A percentile compares a stretch with the other conserved stretches of the same genome.
Conservation (phyloP, 2,113 vertebrate species). For the Arothron firmamentum region DNA sequence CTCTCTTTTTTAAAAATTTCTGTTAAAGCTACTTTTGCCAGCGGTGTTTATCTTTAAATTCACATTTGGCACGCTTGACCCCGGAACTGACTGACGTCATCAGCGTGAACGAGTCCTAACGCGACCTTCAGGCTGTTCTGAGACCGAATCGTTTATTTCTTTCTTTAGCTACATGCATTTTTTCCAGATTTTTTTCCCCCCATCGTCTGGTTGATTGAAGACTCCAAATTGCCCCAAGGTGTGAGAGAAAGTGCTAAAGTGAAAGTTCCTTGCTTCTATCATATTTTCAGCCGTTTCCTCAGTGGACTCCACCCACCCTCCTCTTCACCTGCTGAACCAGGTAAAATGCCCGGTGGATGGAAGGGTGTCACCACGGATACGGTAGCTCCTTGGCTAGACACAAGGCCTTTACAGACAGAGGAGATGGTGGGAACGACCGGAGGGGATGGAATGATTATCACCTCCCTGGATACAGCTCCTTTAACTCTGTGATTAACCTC, state of each 20-base stretch:
- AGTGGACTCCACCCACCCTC: background rate
- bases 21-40: too few species aligned
- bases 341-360: slow-evolving; percentile 27
- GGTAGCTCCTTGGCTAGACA: slow-evolving; percentile 3
- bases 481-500: slow-evolving; percentile 56
- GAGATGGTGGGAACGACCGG: slow-evolving; percentile 25
- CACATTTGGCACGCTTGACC: too few species aligned
- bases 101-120: too few species aligned
- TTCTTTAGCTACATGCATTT: slow-evolving; percentile 1
- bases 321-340: slow-evolving; percentile 23
- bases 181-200: background rate
- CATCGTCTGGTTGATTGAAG: too few species aligned
- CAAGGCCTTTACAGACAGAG: slow-evolving; percentile 16
- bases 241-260: too few species aligned
- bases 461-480: slow-evolving; percentile 35
- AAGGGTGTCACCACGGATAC: slow-evolving; percentile 20
- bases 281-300: too few species aligned
- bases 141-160: background rate
- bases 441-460: slow-evolving; percentile 50
- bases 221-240: too few species aligned
- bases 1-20: background rate
- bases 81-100: too few species aligned
- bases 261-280: too few species aligned
- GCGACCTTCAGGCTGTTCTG: too few species aligned
- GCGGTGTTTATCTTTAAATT: too few species aligned